A percentile compares a stretch with the other conserved stretches of the same genome.
These are phyloP conservation scores for Struthio camelus DNA, from an alignment of 2,113 vertebrate species.

Conservation along the genomic window DNA sequence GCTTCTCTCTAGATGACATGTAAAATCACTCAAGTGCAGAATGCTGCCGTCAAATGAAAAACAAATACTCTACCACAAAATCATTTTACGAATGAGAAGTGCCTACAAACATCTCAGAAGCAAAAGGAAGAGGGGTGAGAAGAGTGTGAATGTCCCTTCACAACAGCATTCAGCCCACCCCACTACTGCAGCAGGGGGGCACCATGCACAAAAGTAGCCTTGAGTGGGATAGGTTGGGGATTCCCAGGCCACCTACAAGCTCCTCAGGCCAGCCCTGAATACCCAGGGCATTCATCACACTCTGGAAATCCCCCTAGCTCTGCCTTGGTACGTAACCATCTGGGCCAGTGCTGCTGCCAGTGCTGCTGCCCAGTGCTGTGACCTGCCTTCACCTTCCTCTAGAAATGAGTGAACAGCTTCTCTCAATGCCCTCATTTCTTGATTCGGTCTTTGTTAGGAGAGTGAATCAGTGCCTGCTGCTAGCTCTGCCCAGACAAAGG, in stretches of 20 bases:
- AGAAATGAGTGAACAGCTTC: background rate
- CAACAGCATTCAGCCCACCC: background rate
- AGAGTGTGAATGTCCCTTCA: background rate
- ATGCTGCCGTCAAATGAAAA: background rate
- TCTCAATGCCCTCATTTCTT: background rate
- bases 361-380: background rate
- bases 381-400: background rate
- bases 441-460: background rate
- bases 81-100: background rate
- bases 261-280: background rate
- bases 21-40: background rate
- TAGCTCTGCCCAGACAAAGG: background rate
- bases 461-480: background rate
- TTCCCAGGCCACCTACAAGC: background rate
- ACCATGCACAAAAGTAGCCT: background rate
- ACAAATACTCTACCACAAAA: background rate
- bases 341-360: background rate
- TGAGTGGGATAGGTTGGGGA: background rate
- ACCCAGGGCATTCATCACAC: background rate
- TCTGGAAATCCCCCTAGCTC: background rate
- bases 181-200: background rate
- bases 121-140: background rate
- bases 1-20: background rate
- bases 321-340: background rate
- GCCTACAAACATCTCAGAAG: background rate